These are phyloP conservation scores for Bos indicus DNA, from an alignment of 2,113 vertebrate species.

Conservation along the genomic window DNA sequence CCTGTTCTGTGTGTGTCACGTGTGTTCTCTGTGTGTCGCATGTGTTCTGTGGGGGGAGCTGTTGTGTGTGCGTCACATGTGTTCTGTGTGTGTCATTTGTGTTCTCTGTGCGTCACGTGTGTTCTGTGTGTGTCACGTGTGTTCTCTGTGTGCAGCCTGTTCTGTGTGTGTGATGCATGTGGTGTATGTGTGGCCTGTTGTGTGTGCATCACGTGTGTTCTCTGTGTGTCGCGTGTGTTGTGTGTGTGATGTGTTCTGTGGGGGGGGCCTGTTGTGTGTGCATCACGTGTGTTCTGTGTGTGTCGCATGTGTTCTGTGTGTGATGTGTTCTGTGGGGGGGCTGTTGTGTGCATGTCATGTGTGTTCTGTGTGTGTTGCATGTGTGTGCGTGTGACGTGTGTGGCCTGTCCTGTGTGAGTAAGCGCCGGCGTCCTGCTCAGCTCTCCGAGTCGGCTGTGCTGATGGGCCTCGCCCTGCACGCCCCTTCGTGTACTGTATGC, in stretches of 20 bases:
- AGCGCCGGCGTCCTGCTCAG: not conserved
- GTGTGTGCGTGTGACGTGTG: not conserved
- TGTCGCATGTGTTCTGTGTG: not conserved
- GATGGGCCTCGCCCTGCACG: not conserved
- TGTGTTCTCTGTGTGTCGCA: too few relatives aligned
- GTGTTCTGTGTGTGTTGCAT: fast-evolving
- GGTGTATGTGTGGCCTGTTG: too few relatives aligned
- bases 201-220: too few relatives aligned
- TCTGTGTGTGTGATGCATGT: too few relatives aligned
- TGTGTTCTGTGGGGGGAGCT: too few relatives aligned
- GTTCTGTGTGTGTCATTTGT: fast-evolving
- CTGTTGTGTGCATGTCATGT: not conserved
- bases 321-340: not conserved
- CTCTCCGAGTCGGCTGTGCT: not conserved
- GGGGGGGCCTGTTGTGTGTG: too few relatives aligned
- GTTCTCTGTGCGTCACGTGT: fast-evolving
- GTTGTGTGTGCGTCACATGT: too few relatives aligned
- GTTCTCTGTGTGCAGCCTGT: too few relatives aligned
- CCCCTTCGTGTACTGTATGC: not conserved
- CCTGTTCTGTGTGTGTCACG: too few relatives aligned
- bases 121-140: not conserved
- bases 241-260: too few relatives aligned
- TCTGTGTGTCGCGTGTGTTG: too few relatives aligned
- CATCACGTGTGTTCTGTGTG: too few relatives aligned
- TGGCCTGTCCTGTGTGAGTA: not conserved